These are phyloP conservation scores for Halictus quadricinctus DNA, from an alignment of 2,888 invertebrate genomes.

Conservation along the genomic window DNA sequence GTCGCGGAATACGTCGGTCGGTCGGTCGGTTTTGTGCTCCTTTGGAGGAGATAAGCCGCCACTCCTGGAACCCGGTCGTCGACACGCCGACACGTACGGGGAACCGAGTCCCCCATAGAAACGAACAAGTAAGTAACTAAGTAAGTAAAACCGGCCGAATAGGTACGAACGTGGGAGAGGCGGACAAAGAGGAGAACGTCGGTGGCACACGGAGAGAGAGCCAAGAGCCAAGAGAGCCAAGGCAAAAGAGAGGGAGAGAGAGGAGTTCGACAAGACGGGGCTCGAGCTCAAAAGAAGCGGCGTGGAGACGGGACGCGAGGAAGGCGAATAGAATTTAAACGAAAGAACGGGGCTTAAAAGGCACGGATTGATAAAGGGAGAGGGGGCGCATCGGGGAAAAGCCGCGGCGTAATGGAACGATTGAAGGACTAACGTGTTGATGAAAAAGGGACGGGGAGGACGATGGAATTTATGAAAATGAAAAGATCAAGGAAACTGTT, in stretches of 20 bases:
- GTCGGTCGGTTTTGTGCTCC: constrained; percentile 65
- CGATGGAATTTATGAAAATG: constrained; percentile 17
- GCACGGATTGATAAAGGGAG: constrained; percentile 21
- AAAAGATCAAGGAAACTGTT: constrained; percentile 27
- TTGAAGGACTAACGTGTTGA: constrained; percentile 35
- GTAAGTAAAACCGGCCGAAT: constrained; percentile 64
- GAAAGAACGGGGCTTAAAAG: constrained; percentile 33
- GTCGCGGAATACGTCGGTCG: constrained; percentile 31
- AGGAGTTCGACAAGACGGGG: constrained; percentile 30
- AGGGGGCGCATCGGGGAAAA: constrained; percentile 12
- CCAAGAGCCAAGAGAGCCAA: not conserved
- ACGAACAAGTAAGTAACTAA: constrained; percentile 65
- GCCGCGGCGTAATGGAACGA: constrained; percentile 36
- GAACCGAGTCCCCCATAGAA: constrained; percentile 56
- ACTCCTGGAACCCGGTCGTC: constrained; percentile 56
- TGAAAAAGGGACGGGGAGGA: constrained; percentile 18
- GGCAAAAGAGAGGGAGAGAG: constrained; percentile 19
- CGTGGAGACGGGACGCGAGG: constrained; percentile 9
- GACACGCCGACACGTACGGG: constrained; percentile 53
- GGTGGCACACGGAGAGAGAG: constrained; percentile 11
- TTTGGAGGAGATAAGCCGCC: constrained; percentile 67
- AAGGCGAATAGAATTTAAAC: constrained; percentile 49
- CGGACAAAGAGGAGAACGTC: constrained; percentile 42
- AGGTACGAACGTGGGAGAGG: constrained; percentile 59
- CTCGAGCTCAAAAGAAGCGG: constrained; percentile 46